Percentiles rank a stretch among this genome's conserved stretches.
These are phyloP conservation scores for Bettongia penicillata DNA, from an alignment of 2,113 vertebrate genomes.

Conservation along the genomic window DNA sequence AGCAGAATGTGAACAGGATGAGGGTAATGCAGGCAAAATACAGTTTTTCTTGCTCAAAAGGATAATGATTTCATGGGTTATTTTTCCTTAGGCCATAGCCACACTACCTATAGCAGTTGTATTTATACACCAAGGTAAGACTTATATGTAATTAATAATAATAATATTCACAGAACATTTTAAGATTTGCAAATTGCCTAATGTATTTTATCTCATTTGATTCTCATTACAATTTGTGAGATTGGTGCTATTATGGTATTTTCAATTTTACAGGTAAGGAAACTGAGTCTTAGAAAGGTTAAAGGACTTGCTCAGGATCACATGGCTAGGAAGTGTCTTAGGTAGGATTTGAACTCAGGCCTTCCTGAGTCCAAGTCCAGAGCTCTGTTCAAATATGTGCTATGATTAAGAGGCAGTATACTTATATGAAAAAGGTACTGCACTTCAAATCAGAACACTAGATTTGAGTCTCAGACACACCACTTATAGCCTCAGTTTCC, in stretches of 20 bases:
- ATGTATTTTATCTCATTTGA: neutral
- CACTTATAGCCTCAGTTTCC: neutral
- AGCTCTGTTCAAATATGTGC: neutral
- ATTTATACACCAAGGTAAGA: neutral
- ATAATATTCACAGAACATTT: neutral
- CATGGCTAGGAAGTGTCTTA: neutral
- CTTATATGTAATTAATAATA: neutral
- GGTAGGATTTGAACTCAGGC: neutral
- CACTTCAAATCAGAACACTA: neutral
- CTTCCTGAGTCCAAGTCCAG: neutral
- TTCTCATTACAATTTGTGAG: neutral
- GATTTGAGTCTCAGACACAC: neutral
- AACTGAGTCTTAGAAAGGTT: neutral
- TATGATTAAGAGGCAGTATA: neutral
- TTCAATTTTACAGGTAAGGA: neutral
- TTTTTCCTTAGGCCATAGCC: neutral
- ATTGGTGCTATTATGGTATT: neutral
- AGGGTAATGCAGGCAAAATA: conserved; percentile 18
- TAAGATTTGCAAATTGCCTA: neutral
- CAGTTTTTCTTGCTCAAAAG: conserved; percentile 51
- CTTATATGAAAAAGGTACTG: no score
- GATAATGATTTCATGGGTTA: neutral
- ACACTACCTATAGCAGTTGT: neutral
- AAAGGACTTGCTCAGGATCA: neutral
- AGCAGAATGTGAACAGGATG: conserved; percentile 12